Base-by-base conservation (phyloP, 2,797 vertebrate genomes). In the Vireo griseus region DNA sequence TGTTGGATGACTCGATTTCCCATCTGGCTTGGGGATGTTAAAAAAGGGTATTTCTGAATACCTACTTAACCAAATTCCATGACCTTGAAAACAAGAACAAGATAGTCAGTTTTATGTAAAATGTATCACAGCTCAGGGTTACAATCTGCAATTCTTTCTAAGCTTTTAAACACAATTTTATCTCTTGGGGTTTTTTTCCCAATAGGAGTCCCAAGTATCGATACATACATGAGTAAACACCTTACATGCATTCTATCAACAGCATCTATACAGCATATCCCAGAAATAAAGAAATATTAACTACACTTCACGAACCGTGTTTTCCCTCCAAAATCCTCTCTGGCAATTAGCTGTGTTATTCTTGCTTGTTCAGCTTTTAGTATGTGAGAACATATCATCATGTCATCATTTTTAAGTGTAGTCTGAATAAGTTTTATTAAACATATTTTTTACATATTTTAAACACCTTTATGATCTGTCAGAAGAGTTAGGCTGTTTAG, bases 61-160 rank as follows among this genome's bases (percentile, higher is more conserved):
- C 40, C 78, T 95, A 51, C 92, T 97, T 88, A 99, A 80, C 99
- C 99, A 99, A 81, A 99, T 77, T 55, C 98, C 98, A 72, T 99
- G 98, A 93, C 99, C 99, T 99, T 96, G 71, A 83, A 97, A 96
- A 90, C 13, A 90, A 95, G 24, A 86, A 92, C 16, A 96, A 79
- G 50, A 85, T 13, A 73, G 67, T 85, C 16, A 75, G 28, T 86
- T 88, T 19, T 40, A 82, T n/a, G 15, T 33, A 31, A 67, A 73
- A 10, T 8, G 6, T 22, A 44, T 28, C 20, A 72, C 28, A 40
- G 18, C 26, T 83, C 51, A 80, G 35, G 29, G 11, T 68, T 42
- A 16, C 1, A 68, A 6, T 42, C 12, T 47, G 45, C 48, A 79
- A 20, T 9, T 81, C 40, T 29, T 58, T 39, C 47, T 52, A 54